Percentiles rank a stretch among this genome's conserved stretches.
Evolutionary conservation across 2,888 invertebrate species (phyloP).

Genomic region (Tineola bisselliella): DNA sequence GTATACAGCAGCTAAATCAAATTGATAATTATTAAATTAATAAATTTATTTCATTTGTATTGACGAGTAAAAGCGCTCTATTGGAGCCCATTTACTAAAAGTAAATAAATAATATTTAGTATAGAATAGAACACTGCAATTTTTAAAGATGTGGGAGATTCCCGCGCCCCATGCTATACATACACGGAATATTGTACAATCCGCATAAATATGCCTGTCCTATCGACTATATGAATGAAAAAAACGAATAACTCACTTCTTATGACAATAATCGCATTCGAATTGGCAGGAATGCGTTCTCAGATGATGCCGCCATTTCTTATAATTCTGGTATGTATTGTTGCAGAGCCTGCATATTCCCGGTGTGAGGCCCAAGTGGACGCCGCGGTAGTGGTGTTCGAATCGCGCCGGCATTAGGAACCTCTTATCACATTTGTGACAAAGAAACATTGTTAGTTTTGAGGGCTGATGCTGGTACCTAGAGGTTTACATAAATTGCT

Average conservation of each 20-base stretch:
- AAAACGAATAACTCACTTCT: conserved; percentile 25
- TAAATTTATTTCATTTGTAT: too few species aligned
- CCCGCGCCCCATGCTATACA: too few species aligned
- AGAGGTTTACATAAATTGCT: conserved; percentile 16
- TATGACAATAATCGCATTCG: conserved; percentile 36
- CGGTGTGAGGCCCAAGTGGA: conserved; percentile 33
- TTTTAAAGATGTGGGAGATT: too few species aligned
- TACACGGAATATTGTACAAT: too few species aligned
- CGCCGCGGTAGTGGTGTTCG: conserved; percentile 39
- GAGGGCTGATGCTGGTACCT: conserved; percentile 28
- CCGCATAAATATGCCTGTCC: too few species aligned
- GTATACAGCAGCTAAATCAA: too few species aligned
- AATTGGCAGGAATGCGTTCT: conserved; percentile 24
- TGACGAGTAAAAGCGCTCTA: too few species aligned
- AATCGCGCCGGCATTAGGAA: conserved; percentile 20
- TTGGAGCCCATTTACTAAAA: too few species aligned
- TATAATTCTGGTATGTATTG: conserved; percentile 24
- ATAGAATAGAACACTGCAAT: too few species aligned
- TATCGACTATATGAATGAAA: too few species aligned
- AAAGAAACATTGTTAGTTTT: conserved; percentile 19
- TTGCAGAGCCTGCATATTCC: conserved; percentile 32
- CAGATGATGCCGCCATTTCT: conserved; percentile 29
- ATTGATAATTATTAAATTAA: too few species aligned
- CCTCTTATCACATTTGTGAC: conserved; percentile 29
- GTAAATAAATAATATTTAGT: too few species aligned